Evolutionary conservation across 1,140 invertebrate genomes (phyloP).

Genomic region (Drosophila parvula): DNA sequence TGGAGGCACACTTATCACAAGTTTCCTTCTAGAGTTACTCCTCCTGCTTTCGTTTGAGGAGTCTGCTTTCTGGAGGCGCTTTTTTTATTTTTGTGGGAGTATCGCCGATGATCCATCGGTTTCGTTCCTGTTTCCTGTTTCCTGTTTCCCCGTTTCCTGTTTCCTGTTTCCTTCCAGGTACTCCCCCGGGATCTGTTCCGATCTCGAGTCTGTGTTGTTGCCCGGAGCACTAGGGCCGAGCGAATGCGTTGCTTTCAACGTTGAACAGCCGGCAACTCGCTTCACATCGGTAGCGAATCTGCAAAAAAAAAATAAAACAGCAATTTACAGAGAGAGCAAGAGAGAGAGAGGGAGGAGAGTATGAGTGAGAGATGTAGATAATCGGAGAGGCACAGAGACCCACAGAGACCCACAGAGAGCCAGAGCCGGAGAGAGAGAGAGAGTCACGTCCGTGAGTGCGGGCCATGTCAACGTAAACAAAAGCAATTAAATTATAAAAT

Average conservation of each 20-base stretch:
- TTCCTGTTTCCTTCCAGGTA: neutral
- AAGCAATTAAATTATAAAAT: conserved; percentile 79
- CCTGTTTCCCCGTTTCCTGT: conserved; percentile 11
- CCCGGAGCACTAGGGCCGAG: conserved; percentile 67
- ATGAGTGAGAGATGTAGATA: conserved; percentile 22
- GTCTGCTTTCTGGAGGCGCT: neutral
- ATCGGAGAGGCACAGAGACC: conserved; percentile 8
- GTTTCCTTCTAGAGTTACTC: conserved; percentile 19
- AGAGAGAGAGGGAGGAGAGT: conserved; percentile 13
- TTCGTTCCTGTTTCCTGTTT: neutral
- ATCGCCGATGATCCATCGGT: conserved; percentile 32
- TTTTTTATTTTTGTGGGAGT: conserved; percentile 6
- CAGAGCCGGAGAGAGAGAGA: neutral
- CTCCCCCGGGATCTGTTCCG: conserved; percentile 5
- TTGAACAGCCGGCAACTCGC: conserved; percentile 55
- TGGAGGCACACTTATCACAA: conserved; percentile 46
- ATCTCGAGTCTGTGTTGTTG: conserved; percentile 57
- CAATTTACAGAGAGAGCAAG: conserved; percentile 22
- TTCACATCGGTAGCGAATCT: conserved; percentile 61
- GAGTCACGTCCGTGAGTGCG: conserved; percentile 21
- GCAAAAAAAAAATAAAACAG: conserved; percentile 9
- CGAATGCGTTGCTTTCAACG: conserved; percentile 55
- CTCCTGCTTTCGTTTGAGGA: neutral
- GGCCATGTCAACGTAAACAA: conserved; percentile 53
- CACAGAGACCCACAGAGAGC: neutral